These are phyloP conservation scores for Chamaetylas fuelleborni DNA, from an alignment of 2,113 vertebrate genomes.

Conservation along the genomic window DNA sequence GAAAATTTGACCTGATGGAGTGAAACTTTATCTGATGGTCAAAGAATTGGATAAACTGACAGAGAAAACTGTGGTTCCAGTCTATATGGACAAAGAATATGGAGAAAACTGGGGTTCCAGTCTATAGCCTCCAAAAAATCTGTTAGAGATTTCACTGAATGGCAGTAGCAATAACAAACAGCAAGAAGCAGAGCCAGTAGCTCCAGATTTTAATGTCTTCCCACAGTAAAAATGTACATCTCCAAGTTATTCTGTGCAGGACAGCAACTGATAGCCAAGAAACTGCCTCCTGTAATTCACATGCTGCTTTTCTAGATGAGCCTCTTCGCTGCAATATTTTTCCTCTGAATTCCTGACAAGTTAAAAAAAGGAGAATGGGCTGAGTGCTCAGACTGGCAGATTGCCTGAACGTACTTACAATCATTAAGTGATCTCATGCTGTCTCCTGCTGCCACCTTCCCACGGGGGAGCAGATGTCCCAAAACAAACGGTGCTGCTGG, in stretches of 20 bases:
- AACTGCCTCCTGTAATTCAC: constrained; percentile 36
- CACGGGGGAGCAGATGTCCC: constrained; percentile 36
- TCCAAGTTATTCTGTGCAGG: not conserved
- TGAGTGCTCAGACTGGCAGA: constrained; percentile 31
- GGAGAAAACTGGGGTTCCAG: not conserved
- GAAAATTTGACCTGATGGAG: not conserved
- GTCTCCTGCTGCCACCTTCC: constrained; percentile 44
- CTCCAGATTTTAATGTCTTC: not conserved
- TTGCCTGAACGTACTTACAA: constrained; percentile 7
- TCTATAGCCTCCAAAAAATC: not conserved
- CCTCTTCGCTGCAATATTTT: not conserved
- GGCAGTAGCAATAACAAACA: not conserved
- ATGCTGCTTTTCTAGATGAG: not conserved
- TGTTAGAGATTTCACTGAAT: not conserved
- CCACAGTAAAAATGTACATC: not conserved
- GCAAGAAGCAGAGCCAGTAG: not conserved
- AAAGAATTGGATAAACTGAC: not conserved
- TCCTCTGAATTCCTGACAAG: constrained; percentile 34
- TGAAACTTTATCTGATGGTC: not conserved
- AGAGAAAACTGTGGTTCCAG: not conserved
- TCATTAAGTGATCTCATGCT: not conserved
- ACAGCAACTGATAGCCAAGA: constrained; percentile 39
- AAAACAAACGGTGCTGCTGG: not conserved
- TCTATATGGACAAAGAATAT: not conserved
- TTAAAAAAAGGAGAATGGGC: not conserved